Evolutionary conservation across 2,888 invertebrate species (phyloP).

Genomic region (Sphaerophoria rueppellii): DNA sequence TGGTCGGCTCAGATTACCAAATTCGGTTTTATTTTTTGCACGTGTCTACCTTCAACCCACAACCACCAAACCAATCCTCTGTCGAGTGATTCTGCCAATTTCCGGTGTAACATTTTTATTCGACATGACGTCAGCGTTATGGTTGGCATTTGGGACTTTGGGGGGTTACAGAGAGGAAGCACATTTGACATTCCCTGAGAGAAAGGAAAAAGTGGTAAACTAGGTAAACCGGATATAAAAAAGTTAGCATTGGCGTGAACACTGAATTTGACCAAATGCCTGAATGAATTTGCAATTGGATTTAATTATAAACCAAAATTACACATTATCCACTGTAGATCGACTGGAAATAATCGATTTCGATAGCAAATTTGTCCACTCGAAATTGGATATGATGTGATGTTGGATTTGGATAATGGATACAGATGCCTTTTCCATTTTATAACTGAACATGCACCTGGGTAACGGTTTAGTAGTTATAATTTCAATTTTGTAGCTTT

Average conservation of each 20-base stretch:
- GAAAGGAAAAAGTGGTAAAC: not conserved
- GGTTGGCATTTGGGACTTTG: not conserved
- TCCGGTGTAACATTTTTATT: constrained; percentile 50
- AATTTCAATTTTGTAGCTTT: constrained; percentile 48
- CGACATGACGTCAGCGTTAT: constrained; percentile 32
- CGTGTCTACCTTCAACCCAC: not conserved
- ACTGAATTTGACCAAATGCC: constrained; percentile 68
- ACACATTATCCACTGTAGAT: constrained; percentile 66
- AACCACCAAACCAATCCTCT: not conserved
- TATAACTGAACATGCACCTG: constrained; percentile 47
- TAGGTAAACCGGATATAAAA: constrained; percentile 33
- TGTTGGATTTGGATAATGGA: no score
- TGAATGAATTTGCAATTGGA: constrained; percentile 68
- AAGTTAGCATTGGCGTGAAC: constrained; percentile 42
- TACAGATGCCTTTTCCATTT: not conserved
- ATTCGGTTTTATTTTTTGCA: constrained; percentile 29
- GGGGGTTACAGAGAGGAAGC: not conserved
- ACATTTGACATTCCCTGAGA: not conserved
- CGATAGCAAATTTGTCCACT: constrained; percentile 50
- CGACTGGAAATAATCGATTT: constrained; percentile 69
- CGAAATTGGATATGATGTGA: constrained; percentile 20
- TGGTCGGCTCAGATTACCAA: constrained; percentile 23
- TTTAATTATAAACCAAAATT: constrained; percentile 73
- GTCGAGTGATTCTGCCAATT: constrained; percentile 21
- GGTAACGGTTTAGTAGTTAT: constrained; percentile 45